Conservation (phyloP, 2,888 invertebrate species). For the Tenthredo distinguenda region DNA sequence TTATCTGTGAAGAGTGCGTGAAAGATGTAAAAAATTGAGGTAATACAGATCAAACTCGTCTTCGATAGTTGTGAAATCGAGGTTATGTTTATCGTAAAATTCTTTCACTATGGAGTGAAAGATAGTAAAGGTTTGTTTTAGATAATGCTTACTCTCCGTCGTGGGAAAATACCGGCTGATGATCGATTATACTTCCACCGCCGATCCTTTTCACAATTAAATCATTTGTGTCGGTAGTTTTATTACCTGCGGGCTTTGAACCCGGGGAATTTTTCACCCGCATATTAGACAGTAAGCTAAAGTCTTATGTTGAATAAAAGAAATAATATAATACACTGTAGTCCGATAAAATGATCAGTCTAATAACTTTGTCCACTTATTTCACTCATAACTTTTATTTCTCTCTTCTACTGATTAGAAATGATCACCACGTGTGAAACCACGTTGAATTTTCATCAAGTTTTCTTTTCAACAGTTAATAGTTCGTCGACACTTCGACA, state of each 20-base stretch:
- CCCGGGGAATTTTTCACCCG: background rate
- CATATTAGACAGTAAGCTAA: background rate
- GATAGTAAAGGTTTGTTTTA: background rate
- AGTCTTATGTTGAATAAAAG: background rate
- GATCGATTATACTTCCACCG: constrained; percentile 82
- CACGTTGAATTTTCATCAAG: background rate
- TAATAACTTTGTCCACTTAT: background rate
- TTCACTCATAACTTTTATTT: background rate
- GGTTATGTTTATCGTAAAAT: background rate
- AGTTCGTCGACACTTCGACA: background rate
- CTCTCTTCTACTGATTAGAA: background rate
- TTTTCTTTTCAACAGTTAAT: background rate
- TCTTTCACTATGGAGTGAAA: background rate
- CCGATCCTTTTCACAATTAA: constrained; percentile 81
- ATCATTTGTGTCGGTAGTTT: constrained; percentile 63
- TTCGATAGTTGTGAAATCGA: background rate
- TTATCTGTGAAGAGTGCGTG: too few species aligned
- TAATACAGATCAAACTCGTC: background rate
- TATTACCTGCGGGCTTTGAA: background rate
- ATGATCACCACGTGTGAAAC: constrained; percentile 31
- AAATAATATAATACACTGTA: background rate
- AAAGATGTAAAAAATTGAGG: too few species aligned
- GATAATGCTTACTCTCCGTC: constrained; percentile 82
- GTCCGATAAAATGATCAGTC: background rate
- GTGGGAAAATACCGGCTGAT: constrained; percentile 82